phyloP scores from a whole-genome alignment of 1,140 invertebrate species.

The Caenorhabditis remanei region DNA sequence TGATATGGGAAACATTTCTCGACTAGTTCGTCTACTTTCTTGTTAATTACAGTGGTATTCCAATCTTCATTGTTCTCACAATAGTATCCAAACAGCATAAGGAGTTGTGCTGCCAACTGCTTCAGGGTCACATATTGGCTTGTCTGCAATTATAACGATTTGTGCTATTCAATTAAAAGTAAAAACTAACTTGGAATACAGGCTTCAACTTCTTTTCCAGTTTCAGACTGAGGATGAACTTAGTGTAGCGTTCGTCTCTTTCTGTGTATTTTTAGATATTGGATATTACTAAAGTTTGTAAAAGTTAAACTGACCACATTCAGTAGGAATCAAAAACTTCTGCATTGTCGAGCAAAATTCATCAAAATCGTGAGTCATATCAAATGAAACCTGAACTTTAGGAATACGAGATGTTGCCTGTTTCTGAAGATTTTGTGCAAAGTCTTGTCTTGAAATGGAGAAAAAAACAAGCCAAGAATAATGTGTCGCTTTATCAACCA shows the following conservation, averaged over 20 bases:
- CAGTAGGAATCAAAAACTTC: neutral
- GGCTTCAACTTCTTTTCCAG: neutral
- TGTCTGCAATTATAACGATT: neutral
- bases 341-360: slow-evolving; percentile 18
- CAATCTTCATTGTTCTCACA: neutral
- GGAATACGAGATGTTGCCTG: slow-evolving; percentile 17
- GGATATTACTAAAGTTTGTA: too few species aligned
- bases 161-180: neutral
- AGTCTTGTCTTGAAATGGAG: slow-evolving; percentile 19
- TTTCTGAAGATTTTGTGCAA: slow-evolving; percentile 37
- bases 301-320: neutral
- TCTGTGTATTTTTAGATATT: neutral
- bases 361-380: neutral
- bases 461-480: slow-evolving; percentile 34
- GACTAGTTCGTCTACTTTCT: neutral
- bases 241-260: neutral
- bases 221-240: neutral
- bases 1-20: neutral
- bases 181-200: neutral
- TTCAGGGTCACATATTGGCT: neutral
- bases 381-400: slow-evolving; percentile 33
- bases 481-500: slow-evolving; percentile 38
- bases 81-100: slow-evolving; percentile 34
- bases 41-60: neutral
- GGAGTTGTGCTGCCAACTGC: slow-evolving; percentile 1